Conservation (phyloP, 53 echinoderm and acorn worm genomes). For the Apostichopus leukothele region DNA sequence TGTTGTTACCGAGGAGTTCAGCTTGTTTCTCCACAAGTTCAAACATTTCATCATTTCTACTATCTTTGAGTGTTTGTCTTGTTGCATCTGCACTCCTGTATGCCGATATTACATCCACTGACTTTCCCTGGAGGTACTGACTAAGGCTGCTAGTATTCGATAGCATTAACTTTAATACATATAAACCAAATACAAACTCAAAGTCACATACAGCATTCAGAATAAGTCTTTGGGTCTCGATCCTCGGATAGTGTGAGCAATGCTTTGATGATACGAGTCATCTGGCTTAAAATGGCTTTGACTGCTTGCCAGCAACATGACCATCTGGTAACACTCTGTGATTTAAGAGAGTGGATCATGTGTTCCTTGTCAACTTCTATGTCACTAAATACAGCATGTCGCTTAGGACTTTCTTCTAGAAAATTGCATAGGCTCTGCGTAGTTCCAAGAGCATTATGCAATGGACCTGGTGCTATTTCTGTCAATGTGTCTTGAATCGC, state of each 20-base stretch:
- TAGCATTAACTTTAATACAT: not conserved
- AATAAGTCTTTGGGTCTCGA: constrained; percentile 17
- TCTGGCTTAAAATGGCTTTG: not conserved
- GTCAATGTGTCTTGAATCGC: constrained; percentile 42
- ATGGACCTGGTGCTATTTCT: constrained; percentile 27
- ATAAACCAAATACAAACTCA: constrained; percentile 25
- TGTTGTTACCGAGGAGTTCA: not conserved
- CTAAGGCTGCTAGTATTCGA: not conserved
- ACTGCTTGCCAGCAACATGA: constrained; percentile 35
- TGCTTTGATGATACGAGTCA: constrained; percentile 16
- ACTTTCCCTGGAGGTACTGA: not conserved
- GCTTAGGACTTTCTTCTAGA: constrained; percentile 40
- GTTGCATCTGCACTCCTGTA: not conserved
- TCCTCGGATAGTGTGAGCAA: constrained; percentile 1
- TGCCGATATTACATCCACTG: not conserved
- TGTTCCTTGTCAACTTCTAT: constrained; percentile 15
- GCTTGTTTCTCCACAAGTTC: not conserved
- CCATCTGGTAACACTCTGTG: constrained; percentile 31
- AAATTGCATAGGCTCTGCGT: constrained; percentile 32
- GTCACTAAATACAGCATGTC: constrained; percentile 24
- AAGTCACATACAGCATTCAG: constrained; percentile 23
- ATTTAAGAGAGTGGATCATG: not conserved
- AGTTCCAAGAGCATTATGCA: constrained; percentile 23
- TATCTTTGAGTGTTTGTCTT: not conserved
- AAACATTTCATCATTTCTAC: not conserved